Percentiles rank a stretch among this genome's conserved stretches.
phyloP scores from a whole-genome alignment of 2,888 invertebrate species.

The Platerodrilus igneus region DNA sequence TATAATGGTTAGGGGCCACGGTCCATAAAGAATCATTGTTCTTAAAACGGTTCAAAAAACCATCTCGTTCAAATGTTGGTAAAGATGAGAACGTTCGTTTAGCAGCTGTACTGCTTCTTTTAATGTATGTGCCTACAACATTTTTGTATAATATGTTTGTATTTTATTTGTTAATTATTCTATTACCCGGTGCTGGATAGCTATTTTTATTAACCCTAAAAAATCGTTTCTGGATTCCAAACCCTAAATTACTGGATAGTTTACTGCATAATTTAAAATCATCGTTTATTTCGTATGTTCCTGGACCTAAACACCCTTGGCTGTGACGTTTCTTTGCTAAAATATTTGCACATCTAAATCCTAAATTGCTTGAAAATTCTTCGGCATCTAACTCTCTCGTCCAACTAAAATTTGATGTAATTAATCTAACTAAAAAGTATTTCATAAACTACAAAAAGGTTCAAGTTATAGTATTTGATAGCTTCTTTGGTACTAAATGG shows the following conservation, averaged over 20 bases:
- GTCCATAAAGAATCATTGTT: conserved; percentile 29
- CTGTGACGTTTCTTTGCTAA: conserved; percentile 26
- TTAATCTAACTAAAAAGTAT: too few species aligned
- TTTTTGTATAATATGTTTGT: too few species aligned
- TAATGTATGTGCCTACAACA: conserved; percentile 1
- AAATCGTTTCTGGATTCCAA: conserved; percentile 32
- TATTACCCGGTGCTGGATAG: conserved; percentile 33
- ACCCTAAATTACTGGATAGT: conserved; percentile 27
- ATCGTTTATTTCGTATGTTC: conserved; percentile 31
- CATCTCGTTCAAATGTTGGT: conserved; percentile 41
- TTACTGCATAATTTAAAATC: too few species aligned
- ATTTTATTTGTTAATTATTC: too few species aligned
- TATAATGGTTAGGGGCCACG: conserved; percentile 39
- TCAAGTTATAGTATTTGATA: too few species aligned
- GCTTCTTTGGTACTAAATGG: too few species aligned
- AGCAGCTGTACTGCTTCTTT: neutral
- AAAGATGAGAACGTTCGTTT: conserved; percentile 29
- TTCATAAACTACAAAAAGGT: too few species aligned
- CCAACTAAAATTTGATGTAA: conserved; percentile 29
- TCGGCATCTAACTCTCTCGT: conserved; percentile 28
- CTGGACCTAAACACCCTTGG: conserved; percentile 30
- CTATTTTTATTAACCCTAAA: conserved; percentile 12
- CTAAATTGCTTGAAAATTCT: conserved; percentile 35
- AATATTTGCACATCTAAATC: conserved; percentile 31
- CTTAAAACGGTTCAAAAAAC: conserved; percentile 38